Evolutionary conservation across 37 sponge, comb jelly and placozoan genomes (phyloP).

Genomic region (Mnemiopsis leidyi): DNA sequence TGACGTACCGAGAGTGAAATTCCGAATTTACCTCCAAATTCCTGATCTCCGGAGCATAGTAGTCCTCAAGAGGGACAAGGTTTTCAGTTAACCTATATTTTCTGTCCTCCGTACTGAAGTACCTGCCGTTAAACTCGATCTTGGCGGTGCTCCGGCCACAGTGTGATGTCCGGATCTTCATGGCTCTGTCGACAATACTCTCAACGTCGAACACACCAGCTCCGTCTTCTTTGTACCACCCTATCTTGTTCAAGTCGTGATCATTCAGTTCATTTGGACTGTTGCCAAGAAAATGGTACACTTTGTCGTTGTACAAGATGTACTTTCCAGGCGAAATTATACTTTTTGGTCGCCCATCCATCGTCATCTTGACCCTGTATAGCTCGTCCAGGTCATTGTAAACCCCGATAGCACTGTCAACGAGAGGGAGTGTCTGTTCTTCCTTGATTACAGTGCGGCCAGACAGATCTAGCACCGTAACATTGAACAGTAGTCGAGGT

Average conservation of each 20-base stretch:
- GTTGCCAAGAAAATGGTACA: not conserved
- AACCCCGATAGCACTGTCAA: not conserved
- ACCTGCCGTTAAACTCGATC: not conserved
- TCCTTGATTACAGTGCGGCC: not conserved
- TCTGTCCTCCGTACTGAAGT: not conserved
- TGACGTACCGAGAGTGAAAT: not conserved
- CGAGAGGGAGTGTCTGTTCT: not conserved
- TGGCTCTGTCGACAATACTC: not conserved
- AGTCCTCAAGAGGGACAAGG: not conserved
- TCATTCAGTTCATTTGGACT: not conserved
- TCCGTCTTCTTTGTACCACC: not conserved
- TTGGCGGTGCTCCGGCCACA: not conserved
- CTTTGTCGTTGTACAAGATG: not conserved
- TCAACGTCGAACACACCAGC: not conserved
- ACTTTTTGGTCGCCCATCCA: not conserved
- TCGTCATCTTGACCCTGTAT: not conserved
- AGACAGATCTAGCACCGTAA: not conserved
- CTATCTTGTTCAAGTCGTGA: not conserved
- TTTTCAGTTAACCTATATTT: not conserved
- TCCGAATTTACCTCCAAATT: not conserved
- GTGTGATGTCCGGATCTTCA: not conserved
- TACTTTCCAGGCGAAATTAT: not conserved
- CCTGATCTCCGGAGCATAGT: not conserved
- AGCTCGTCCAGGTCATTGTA: not conserved
- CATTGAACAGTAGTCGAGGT: not conserved